phyloP scores from a whole-genome alignment of 2,113 vertebrate species.

The Sylvilagus bachmani region DNA sequence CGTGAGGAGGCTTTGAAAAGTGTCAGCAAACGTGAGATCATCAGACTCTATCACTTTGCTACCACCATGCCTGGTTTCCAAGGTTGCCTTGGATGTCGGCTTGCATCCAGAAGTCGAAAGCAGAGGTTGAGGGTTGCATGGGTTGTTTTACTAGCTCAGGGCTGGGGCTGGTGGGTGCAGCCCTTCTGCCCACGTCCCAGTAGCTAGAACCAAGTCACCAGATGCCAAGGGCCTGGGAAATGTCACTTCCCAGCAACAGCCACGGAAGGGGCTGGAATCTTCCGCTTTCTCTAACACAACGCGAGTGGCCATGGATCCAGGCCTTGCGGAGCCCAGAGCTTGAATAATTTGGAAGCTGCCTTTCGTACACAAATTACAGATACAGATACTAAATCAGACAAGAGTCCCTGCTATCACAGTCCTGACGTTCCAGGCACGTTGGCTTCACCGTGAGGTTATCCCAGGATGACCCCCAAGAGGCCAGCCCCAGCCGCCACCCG shows the following conservation, averaged over 20 bases:
- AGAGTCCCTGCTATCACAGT: neutral
- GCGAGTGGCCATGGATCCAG: neutral
- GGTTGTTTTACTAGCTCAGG: neutral
- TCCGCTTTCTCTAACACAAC: neutral
- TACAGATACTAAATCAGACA: neutral
- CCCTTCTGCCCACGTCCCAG: neutral
- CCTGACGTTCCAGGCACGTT: neutral
- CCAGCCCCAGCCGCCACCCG: neutral
- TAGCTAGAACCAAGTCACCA: neutral
- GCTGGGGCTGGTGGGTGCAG: neutral
- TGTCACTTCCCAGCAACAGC: neutral
- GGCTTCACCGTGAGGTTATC: neutral
- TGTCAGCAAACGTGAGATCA: neutral
- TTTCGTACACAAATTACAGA: neutral
- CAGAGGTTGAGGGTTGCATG: accelerated
- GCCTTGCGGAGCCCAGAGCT: neutral
- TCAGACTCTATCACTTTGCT: neutral
- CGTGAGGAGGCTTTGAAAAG: neutral
- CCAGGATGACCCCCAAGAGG: too few relatives aligned
- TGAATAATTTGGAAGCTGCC: neutral
- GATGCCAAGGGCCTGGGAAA: neutral
- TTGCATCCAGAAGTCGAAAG: neutral
- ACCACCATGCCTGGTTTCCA: neutral
- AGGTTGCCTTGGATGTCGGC: neutral
- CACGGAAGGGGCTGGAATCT: neutral